Percentiles rank a stretch among this genome's conserved stretches.
These are phyloP conservation scores for Argynnis bischoffii DNA, from an alignment of 2,888 invertebrate genomes.

Conservation along the genomic window DNA sequence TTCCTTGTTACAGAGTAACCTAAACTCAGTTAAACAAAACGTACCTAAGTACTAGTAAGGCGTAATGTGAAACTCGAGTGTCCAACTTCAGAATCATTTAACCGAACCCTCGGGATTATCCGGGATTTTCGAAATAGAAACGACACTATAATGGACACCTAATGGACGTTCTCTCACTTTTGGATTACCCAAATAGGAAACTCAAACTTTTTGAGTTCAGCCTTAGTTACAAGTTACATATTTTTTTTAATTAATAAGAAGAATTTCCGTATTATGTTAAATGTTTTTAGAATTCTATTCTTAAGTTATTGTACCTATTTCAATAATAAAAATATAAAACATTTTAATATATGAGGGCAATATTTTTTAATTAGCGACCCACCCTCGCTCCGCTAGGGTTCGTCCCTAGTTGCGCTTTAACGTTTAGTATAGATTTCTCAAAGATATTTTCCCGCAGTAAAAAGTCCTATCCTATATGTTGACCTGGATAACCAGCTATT, in stretches of 20 bases:
- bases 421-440: too few species aligned
- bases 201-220: background rate
- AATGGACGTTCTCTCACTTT: constrained; percentile 11
- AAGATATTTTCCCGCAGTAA: too few species aligned
- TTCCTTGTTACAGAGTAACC: background rate
- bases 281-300: too few species aligned
- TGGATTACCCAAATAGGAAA: background rate
- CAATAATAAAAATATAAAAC: too few species aligned
- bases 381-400: too few species aligned
- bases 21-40: constrained; percentile 5
- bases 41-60: constrained; percentile 3
- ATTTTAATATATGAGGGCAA: too few species aligned
- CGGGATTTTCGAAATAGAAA: constrained; percentile 21
- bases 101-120: constrained; percentile 33
- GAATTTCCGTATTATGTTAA: background rate
- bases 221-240: background rate
- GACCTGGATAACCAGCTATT: too few species aligned
- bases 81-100: constrained; percentile 30
- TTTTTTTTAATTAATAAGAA: background rate
- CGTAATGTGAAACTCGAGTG: constrained; percentile 30
- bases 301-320: too few species aligned
- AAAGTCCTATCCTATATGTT: too few species aligned
- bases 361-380: too few species aligned
- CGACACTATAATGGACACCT: constrained; percentile 10
- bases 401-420: too few species aligned